phyloP scores from a whole-genome alignment of 2,888 invertebrate species.

The Sisyra nigra region DNA sequence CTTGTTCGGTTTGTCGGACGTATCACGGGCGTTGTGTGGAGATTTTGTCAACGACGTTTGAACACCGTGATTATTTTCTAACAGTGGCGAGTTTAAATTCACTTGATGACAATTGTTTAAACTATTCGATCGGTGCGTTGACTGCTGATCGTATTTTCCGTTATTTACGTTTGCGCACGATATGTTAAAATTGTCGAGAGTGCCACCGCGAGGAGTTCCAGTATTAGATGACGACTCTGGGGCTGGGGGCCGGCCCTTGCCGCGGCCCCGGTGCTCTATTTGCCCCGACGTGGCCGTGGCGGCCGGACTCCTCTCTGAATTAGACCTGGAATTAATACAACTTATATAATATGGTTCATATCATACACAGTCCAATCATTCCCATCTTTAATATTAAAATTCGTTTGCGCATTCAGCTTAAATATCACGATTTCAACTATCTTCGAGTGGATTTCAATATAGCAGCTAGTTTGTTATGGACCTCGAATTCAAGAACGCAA shows the following conservation, averaged over 20 bases:
- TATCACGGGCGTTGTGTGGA: conserved; percentile 3
- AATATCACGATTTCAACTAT: too few relatives aligned
- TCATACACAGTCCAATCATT: background rate
- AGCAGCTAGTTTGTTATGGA: too few relatives aligned
- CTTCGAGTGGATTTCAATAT: too few relatives aligned
- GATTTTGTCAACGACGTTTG: conserved; percentile 1
- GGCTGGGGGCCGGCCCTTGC: conserved; percentile 10
- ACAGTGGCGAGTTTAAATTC: background rate
- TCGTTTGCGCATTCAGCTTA: too few relatives aligned
- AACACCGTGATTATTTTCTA: background rate
- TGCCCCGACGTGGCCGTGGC: conserved; percentile 9
- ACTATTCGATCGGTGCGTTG: background rate
- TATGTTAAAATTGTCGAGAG: background rate
- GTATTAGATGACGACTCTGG: background rate
- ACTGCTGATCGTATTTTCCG: background rate
- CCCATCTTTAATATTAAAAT: background rate
- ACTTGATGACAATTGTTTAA: background rate
- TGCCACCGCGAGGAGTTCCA: background rate
- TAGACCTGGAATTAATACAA: conserved; percentile 4
- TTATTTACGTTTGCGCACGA: too few relatives aligned
- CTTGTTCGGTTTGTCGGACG: conserved; percentile 2
- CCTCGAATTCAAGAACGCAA: too few relatives aligned
- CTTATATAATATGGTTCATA: too few relatives aligned
- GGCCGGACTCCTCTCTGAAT: conserved; percentile 6
- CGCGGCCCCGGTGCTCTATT: conserved; percentile 8